These are phyloP conservation scores for Callorhinus ursinus DNA, from an alignment of 2,113 vertebrate species.

Conservation along the genomic window DNA sequence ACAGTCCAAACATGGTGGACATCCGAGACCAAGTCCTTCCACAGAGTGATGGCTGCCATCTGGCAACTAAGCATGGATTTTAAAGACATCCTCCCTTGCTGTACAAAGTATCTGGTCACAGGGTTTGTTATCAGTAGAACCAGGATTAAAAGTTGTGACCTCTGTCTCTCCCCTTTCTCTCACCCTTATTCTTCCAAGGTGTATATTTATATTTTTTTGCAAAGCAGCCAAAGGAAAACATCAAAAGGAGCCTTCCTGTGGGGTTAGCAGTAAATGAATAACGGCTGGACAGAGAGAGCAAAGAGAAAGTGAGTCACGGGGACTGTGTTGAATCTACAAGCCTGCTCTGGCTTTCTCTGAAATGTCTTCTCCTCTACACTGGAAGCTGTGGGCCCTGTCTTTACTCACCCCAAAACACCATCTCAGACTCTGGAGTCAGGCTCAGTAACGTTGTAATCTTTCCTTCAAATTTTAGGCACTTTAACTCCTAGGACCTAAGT, in stretches of 20 bases:
- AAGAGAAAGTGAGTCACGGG: slow-evolving; percentile 59
- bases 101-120: not conserved
- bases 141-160: slow-evolving; percentile 20
- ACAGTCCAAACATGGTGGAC: not conserved
- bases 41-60: not conserved
- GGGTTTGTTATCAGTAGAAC: not conserved
- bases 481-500: not conserved
- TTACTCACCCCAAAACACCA: slow-evolving; percentile 16
- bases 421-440: not conserved
- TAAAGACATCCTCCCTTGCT: not conserved
- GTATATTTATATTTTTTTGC: slow-evolving; percentile 42
- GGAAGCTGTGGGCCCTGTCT: not conserved
- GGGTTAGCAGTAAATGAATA: slow-evolving; percentile 26
- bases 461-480: not conserved
- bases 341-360: slow-evolving; percentile 44
- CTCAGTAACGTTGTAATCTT: not conserved
- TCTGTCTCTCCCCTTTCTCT: slow-evolving; percentile 2
- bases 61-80: not conserved
- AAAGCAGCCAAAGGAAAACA: slow-evolving; percentile 49
- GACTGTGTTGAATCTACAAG: slow-evolving; percentile 2
- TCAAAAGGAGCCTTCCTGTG: slow-evolving; percentile 52
- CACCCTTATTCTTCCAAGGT: slow-evolving; percentile 3
- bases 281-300: not conserved
- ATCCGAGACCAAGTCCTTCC: not conserved
- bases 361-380: slow-evolving; percentile 18